phyloP scores from a whole-genome alignment of 2,113 vertebrate species.

The Apeltes quadracus region DNA sequence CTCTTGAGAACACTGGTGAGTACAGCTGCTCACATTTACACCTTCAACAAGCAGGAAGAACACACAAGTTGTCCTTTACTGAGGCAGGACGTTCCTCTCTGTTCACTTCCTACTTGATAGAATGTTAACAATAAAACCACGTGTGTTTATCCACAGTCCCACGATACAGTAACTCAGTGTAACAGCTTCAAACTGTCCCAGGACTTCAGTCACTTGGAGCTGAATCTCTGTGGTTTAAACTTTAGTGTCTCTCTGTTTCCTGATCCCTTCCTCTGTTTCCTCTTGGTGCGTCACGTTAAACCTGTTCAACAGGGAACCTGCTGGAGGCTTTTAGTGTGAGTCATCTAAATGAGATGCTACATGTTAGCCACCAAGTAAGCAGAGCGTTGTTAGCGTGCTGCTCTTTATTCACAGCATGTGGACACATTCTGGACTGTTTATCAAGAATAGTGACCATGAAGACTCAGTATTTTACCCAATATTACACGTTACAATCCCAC shows the following conservation, averaged over 20 bases:
- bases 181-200: too few relatives aligned
- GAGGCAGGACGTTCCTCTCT: not conserved
- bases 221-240: too few relatives aligned
- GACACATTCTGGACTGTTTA: too few relatives aligned
- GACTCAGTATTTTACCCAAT: too few relatives aligned
- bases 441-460: too few relatives aligned
- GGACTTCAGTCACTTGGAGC: too few relatives aligned
- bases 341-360: not conserved
- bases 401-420: not conserved
- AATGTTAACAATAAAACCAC: too few relatives aligned
- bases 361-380: not conserved
- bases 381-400: not conserved
- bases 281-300: not conserved
- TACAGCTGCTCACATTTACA: slow-evolving; percentile 2
- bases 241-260: not conserved
- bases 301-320: not conserved
- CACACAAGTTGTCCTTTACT: not conserved
- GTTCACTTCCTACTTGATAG: too few relatives aligned
- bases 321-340: not conserved
- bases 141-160: too few relatives aligned
- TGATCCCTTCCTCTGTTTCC: not conserved
- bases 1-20: not conserved
- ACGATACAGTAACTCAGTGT: too few relatives aligned
- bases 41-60: not conserved
- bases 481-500: too few relatives aligned